Conservation (phyloP, 2,797 vertebrate species). For the Eidolon dupreanum region DNA sequence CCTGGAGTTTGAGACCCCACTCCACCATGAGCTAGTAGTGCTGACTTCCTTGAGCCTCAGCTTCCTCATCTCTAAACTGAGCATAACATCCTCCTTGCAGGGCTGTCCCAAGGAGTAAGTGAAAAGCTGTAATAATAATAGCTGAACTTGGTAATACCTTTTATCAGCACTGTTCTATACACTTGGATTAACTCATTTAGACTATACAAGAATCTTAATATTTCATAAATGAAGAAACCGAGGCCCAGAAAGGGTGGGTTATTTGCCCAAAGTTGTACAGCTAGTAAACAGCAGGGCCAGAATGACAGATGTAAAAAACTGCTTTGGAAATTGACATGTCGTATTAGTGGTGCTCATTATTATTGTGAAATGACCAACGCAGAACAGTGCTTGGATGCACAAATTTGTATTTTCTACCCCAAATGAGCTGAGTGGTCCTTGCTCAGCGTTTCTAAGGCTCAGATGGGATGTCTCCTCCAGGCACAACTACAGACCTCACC, state of each 20-base stretch:
- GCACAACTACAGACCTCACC: neutral
- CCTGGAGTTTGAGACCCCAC: neutral
- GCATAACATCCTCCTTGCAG: neutral
- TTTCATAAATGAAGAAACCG: neutral
- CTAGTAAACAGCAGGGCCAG: neutral
- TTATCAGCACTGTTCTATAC: neutral
- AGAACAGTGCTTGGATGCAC: neutral
- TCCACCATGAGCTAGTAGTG: neutral
- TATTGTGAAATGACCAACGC: neutral
- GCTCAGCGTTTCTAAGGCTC: neutral
- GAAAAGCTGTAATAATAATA: neutral
- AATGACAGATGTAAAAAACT: neutral
- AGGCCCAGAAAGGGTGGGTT: neutral
- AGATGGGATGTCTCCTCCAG: neutral
- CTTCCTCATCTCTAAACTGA: neutral
- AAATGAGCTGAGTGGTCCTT: neutral
- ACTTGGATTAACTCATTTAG: neutral
- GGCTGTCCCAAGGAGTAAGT: too few relatives aligned
- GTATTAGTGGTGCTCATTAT: accelerated
- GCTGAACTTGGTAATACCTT: neutral
- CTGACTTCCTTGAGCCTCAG: accelerated
- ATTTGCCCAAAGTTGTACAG: neutral
- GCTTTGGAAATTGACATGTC: neutral
- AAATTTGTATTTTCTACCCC: neutral
- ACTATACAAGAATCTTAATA: neutral